Evolutionary conservation across 1,140 invertebrate genomes (phyloP).

Genomic region (Trigoniulus corallinus): DNA sequence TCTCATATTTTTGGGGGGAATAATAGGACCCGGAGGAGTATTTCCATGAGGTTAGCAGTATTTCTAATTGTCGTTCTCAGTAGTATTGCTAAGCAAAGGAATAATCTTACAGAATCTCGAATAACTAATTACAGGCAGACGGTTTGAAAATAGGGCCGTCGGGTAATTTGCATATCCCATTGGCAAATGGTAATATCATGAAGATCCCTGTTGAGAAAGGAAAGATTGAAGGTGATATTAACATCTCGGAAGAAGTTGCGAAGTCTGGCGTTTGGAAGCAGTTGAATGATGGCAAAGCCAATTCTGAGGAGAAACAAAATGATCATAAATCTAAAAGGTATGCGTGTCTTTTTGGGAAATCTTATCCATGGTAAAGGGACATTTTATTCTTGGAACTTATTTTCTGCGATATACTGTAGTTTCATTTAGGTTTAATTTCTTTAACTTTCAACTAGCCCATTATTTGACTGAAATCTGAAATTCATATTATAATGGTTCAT

Average conservation of each 20-base stretch:
- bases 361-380: background rate
- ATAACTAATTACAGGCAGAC: background rate
- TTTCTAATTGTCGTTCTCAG: too few species aligned
- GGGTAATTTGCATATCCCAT: conserved; percentile 63
- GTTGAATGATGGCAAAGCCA: conserved; percentile 48
- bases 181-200: conserved; percentile 81
- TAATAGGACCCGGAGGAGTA: background rate
- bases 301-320: conserved; percentile 11
- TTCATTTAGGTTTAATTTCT: too few species aligned
- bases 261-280: conserved; percentile 88
- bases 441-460: too few species aligned
- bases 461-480: background rate
- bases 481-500: conserved; percentile 1
- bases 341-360: background rate
- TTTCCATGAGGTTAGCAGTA: too few species aligned
- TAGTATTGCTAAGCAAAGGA: too few species aligned
- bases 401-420: too few species aligned
- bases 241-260: conserved; percentile 84
- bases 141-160: conserved; percentile 18
- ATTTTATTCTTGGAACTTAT: too few species aligned
- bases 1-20: background rate
- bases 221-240: conserved; percentile 36
- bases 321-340: conserved; percentile 7
- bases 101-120: background rate
- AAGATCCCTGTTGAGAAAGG: conserved; percentile 64